Evolutionary conservation across 2,797 vertebrate genomes (phyloP).

Genomic region (Danio aesculapii): DNA sequence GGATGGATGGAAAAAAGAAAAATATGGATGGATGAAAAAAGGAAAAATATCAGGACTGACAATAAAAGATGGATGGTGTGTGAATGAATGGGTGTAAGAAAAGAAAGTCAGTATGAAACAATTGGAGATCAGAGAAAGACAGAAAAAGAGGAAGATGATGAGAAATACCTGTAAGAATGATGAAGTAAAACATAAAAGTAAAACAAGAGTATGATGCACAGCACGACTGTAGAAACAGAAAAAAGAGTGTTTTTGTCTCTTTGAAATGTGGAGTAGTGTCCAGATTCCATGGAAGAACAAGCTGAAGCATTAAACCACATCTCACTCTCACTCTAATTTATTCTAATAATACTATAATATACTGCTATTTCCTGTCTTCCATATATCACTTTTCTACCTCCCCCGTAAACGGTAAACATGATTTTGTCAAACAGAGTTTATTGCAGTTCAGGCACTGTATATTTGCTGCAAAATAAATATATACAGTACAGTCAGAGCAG

Average conservation of each 20-base stretch:
- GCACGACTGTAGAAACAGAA: background rate
- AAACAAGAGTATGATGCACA: no score
- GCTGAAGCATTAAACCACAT: background rate
- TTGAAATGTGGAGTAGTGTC: background rate
- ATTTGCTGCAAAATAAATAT: slow-evolving; percentile 23
- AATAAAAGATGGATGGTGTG: no score
- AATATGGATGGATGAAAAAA: no score
- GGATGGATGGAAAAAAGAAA: no score
- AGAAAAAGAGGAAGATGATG: background rate
- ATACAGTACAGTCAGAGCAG: slow-evolving; percentile 12
- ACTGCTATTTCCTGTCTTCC: slow-evolving; percentile 4
- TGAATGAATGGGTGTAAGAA: no score
- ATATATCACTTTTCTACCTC: slow-evolving; percentile 30
- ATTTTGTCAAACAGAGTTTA: slow-evolving; percentile 37
- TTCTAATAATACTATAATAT: slow-evolving; percentile 32
- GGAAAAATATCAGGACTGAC: no score
- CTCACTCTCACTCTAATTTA: slow-evolving; percentile 15
- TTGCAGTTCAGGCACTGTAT: slow-evolving; percentile 21
- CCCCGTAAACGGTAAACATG: slow-evolving; percentile 1
- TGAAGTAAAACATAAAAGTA: no score
- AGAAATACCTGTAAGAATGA: no score
- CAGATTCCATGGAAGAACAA: background rate
- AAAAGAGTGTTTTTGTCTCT: background rate
- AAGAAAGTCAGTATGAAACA: no score
- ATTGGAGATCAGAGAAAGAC: background rate